Evolutionary conservation across 2,113 vertebrate species (phyloP), one percentile per base, ranked within the genome.

Genomic region (Melanostigma gelatinosum): DNA sequence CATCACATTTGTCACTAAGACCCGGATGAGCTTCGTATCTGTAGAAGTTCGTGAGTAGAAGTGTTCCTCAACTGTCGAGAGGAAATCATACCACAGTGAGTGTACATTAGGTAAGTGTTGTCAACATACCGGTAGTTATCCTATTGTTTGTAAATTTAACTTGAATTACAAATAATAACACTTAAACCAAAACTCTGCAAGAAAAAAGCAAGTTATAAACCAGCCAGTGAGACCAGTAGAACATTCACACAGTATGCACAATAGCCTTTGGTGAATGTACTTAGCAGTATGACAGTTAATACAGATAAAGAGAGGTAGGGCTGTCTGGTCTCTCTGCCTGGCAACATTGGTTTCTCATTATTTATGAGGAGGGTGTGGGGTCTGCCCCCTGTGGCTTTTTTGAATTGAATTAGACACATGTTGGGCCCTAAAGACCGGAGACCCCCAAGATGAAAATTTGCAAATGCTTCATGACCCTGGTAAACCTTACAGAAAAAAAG

Each of bases 341-440:
- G 77, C 61, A 82, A 75, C 48, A 71, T 64, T 80, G 52, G 65
- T 70, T 60, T 79, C 72, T 85, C 68, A 77, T 86, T 81, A 81
- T 84, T 83, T 52, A 79, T 40, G 72, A 79, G 27, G 15, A 79
- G 70, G 44, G 80, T 68, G 62, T 64, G 57, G 71, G 64, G 80
- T 84, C 57, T 64, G n/a, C 76, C 55, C 77, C 85, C 72, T 64
- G 29, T 70, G 70, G 80, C 72, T 69, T 63, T 64, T 84, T 83
- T 82, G 29, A 68, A 85, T 88, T 69, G 50, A 83, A 69, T 86
- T 77, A 85, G 87, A 89, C 62, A 79, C 67, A 73, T 54, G 73
- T 79, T 75, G 64, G 18, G 46, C 60, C 86, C 79, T 85, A 40
- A 64, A 64, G 65, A 85, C 72, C 52, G 40, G 24, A 64, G 55